Base-by-base conservation (phyloP, 1,140 invertebrate genomes). In the Phortica variegata region DNA sequence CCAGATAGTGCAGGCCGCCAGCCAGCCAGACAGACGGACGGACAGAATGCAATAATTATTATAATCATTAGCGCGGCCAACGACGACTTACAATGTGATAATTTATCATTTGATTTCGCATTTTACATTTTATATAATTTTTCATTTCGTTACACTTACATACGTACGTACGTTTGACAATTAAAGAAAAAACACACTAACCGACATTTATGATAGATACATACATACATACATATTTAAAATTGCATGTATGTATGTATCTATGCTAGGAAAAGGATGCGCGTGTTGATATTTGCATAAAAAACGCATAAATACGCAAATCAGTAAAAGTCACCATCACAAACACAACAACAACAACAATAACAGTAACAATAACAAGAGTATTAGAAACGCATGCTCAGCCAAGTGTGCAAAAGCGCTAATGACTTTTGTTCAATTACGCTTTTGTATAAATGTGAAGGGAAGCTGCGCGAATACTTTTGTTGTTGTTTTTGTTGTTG, bases 301-400 rank as follows among this genome's bases (percentile, higher is more conserved):
- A 68, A 60, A 68, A 68, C 60, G 54, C 52, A 68, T 66, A 60
- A 66, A 63, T n/a, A n/a, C n/a, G n/a, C n/a, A n/a, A n/a, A n/a
- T n/a, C n/a, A n/a, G n/a, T n/a, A n/a, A n/a, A n/a, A n/a, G n/a
- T n/a, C n/a, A n/a, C n/a, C n/a, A n/a, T n/a, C n/a, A n/a, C n/a
- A n/a, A n/a, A n/a, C n/a, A n/a, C n/a, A n/a, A n/a, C n/a, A n/a
- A n/a, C n/a, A n/a, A n/a, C n/a, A n/a, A n/a, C n/a, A n/a, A n/a
- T n/a, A n/a, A n/a, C n/a, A n/a, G n/a, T n/a, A n/a, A n/a, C n/a
- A n/a, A n/a, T n/a, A n/a, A n/a, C n/a, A n/a, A n/a, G n/a, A n/a
- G n/a, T n/a, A n/a, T n/a, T n/a, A n/a, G n/a, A n/a, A n/a, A n/a
- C n/a, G n/a, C n/a, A n/a, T n/a, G n/a, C n/a, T n/a, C n/a, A n/a